These are phyloP conservation scores for Argyra leucocephala DNA, from an alignment of 2,888 invertebrate genomes.

Conservation along the genomic window DNA sequence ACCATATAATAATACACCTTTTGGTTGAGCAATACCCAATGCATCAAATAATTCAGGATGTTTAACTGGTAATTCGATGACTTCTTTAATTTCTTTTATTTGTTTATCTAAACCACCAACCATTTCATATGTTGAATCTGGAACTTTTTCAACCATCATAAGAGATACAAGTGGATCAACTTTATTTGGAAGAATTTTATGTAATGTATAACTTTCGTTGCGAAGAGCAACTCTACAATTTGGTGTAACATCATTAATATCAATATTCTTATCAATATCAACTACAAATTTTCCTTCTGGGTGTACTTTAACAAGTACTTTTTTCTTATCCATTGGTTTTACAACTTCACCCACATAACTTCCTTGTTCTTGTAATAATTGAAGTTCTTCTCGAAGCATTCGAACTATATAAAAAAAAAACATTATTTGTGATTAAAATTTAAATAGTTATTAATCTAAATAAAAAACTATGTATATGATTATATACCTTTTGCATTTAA, in stretches of 20 bases:
- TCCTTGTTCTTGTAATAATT: slow-evolving; percentile 93
- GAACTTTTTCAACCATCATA: slow-evolving; percentile 99
- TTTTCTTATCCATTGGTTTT: slow-evolving; percentile 99
- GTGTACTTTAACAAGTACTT: slow-evolving; percentile 97
- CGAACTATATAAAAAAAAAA: no score
- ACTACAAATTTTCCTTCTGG: slow-evolving; percentile 99
- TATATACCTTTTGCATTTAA: slow-evolving; percentile 87
- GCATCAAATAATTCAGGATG: slow-evolving; percentile 99
- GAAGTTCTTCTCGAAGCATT: slow-evolving; percentile 93
- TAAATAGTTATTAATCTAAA: neutral
- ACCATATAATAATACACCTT: slow-evolving; percentile 93
- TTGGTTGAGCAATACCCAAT: slow-evolving; percentile 96
- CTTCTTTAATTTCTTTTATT: slow-evolving; percentile 99
- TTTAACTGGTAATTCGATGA: slow-evolving; percentile 97
- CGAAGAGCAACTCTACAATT: slow-evolving; percentile 95
- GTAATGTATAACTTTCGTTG: slow-evolving; percentile 96
- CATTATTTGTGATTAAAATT: slow-evolving; percentile 25
- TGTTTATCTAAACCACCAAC: slow-evolving; percentile 98
- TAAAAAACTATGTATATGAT: neutral
- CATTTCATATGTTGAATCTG: slow-evolving; percentile 99
- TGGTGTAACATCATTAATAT: slow-evolving; percentile 94
- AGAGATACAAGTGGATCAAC: slow-evolving; percentile 97
- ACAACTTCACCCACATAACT: slow-evolving; percentile 99
- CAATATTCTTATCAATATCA: slow-evolving; percentile 97
- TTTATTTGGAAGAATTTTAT: slow-evolving; percentile 98